Conservation (phyloP, 2,113 vertebrate genomes). For the Oryzias melastigma region DNA sequence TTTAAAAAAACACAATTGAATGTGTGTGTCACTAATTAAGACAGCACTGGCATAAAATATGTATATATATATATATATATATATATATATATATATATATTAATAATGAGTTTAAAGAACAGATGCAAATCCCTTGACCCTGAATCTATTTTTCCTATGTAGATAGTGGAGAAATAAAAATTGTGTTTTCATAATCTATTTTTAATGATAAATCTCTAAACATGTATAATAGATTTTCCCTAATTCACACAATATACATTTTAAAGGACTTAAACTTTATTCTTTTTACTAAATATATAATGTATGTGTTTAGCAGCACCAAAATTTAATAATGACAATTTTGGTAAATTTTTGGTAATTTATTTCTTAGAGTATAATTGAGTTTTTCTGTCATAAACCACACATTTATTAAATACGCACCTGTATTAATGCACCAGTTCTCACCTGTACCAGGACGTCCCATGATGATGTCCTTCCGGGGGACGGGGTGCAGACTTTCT, state of each 20-base stretch:
- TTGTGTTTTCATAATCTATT: not conserved
- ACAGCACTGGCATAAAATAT: not conserved
- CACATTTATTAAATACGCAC: slow-evolving; percentile 13
- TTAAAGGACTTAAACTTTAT: not conserved
- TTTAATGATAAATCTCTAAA: not conserved
- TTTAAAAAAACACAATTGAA: too few species aligned
- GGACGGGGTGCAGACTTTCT: slow-evolving; percentile 84
- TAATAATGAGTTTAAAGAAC: not conserved
- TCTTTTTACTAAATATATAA: not conserved
- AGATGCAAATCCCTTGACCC: not conserved
- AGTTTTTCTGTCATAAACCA: not conserved
- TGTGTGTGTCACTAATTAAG: not conserved
- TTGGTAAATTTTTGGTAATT: not conserved
- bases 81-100: too few species aligned
- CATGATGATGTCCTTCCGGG: slow-evolving; percentile 92
- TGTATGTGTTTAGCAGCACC: not conserved
- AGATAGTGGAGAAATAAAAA: too few species aligned
- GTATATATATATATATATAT: too few species aligned
- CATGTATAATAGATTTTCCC: too few species aligned
- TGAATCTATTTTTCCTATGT: not conserved
- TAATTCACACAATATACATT: not conserved
- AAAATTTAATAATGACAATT: not conserved
- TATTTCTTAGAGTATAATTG: too few species aligned
- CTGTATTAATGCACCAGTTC: slow-evolving; percentile 27
- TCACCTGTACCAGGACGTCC: slow-evolving; percentile 92